Conservation (phyloP, 2,797 vertebrate species). For the Danio albolineatus region DNA sequence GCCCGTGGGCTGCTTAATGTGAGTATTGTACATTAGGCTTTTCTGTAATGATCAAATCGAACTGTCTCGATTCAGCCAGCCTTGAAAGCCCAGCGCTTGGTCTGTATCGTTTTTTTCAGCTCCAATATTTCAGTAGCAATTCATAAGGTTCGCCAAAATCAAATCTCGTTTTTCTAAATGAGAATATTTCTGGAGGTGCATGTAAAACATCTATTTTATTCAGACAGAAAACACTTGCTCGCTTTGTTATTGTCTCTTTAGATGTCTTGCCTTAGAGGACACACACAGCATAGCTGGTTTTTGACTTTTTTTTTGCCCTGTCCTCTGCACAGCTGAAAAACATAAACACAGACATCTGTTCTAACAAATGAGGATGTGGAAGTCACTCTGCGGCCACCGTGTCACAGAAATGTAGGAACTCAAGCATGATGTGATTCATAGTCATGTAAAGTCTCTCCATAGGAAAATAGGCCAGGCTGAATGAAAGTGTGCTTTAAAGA, state of each 20-base stretch:
- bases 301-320: not conserved
- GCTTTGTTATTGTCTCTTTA: slow-evolving; percentile 26
- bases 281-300: not conserved
- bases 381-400: not conserved
- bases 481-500: slow-evolving; percentile 63
- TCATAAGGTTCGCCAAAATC: not conserved
- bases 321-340: not conserved
- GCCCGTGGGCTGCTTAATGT: slow-evolving; percentile 6
- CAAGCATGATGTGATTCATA: slow-evolving; percentile 62
- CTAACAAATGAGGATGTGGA: slow-evolving; percentile 26
- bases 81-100: slow-evolving; percentile 20
- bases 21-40: slow-evolving; percentile 35
- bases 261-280: not conserved
- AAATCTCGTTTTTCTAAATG: slow-evolving; percentile 15
- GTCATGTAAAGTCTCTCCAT: slow-evolving; percentile 58
- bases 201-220: slow-evolving; percentile 21
- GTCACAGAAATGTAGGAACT: slow-evolving; percentile 54
- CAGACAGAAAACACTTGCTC: slow-evolving; percentile 3
- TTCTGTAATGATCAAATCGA: slow-evolving; percentile 35
- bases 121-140: slow-evolving; percentile 1
- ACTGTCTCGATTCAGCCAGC: slow-evolving; percentile 25
- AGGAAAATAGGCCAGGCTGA: slow-evolving; percentile 72
- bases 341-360: slow-evolving; percentile 7
- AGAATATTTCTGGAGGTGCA: not conserved
- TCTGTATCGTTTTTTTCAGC: not conserved